A percentile compares a stretch with the other conserved stretches of the same genome.
These are phyloP conservation scores for Trachelipus rathkii DNA, from an alignment of 1,140 invertebrate species.

Conservation along the genomic window DNA sequence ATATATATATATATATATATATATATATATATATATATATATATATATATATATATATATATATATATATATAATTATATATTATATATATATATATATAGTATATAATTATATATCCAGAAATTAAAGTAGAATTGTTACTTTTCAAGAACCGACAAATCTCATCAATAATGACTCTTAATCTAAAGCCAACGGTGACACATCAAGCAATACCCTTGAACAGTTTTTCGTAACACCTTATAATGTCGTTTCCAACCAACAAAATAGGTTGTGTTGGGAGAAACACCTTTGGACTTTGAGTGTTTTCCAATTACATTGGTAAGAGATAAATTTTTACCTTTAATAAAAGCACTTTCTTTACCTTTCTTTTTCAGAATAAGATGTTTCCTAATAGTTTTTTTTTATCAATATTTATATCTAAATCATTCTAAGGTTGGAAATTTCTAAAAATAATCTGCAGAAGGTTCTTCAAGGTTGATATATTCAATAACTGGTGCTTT, in stretches of 20 bases:
- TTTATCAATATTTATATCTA: too few relatives aligned
- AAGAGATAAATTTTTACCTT: not conserved
- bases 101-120: too few relatives aligned
- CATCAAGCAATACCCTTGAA: slow-evolving; percentile 54
- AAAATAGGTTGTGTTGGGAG: slow-evolving; percentile 62
- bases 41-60: too few relatives aligned
- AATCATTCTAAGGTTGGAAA: too few relatives aligned
- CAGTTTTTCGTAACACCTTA: slow-evolving; percentile 52
- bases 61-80: too few relatives aligned
- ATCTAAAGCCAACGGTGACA: slow-evolving; percentile 81
- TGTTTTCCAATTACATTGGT: not conserved
- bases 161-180: slow-evolving; percentile 74
- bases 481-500: not conserved
- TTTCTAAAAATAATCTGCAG: too few relatives aligned
- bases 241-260: slow-evolving; percentile 47
- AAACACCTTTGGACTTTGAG: slow-evolving; percentile 52
- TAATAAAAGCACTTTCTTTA: too few relatives aligned
- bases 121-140: slow-evolving; percentile 67
- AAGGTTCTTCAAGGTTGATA: not conserved
- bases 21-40: too few relatives aligned
- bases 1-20: slow-evolving; percentile 91
- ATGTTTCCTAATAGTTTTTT: too few relatives aligned
- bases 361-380: too few relatives aligned
- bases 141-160: slow-evolving; percentile 68
- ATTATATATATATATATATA: too few relatives aligned